A percentile compares a stretch with the other conserved stretches of the same genome.
Conservation (phyloP, 2,888 invertebrate species). For the Stenolophus ochropezus region DNA sequence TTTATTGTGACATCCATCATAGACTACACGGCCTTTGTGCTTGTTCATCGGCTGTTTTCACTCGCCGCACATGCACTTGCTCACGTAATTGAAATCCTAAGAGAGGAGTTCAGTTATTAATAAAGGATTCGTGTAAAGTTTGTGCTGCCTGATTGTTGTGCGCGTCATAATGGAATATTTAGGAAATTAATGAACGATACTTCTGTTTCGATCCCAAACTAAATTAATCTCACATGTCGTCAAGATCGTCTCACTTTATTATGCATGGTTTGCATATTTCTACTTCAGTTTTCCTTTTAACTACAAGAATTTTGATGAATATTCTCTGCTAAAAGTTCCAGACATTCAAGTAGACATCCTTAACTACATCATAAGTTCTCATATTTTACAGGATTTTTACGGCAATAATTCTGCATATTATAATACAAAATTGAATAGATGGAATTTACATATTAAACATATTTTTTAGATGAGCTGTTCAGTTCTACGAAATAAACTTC, state of each 20-base stretch:
- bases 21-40: slow-evolving; percentile 42
- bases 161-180: slow-evolving; percentile 27
- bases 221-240: slow-evolving; percentile 24
- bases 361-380: not conserved
- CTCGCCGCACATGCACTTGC: slow-evolving; percentile 19
- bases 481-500: too few relatives aligned
- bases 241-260: not conserved
- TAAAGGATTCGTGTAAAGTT: slow-evolving; percentile 51
- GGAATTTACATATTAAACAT: too few relatives aligned
- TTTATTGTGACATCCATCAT: slow-evolving; percentile 44
- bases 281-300: not conserved
- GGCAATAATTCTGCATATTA: too few relatives aligned
- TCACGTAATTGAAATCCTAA: slow-evolving; percentile 51
- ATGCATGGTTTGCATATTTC: not conserved
- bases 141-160: slow-evolving; percentile 20
- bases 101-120: slow-evolving; percentile 52
- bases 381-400: not conserved
- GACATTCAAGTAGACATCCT: not conserved
- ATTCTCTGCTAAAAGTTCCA: not conserved
- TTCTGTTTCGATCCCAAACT: slow-evolving; percentile 9
- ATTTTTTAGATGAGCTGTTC: too few relatives aligned
- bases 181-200: slow-evolving; percentile 36
- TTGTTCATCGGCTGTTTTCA: slow-evolving; percentile 44
- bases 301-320: not conserved
- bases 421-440: too few relatives aligned